Evolutionary conservation across 1,140 invertebrate genomes (phyloP).

Genomic region (Drosophila mojavensis): DNA sequence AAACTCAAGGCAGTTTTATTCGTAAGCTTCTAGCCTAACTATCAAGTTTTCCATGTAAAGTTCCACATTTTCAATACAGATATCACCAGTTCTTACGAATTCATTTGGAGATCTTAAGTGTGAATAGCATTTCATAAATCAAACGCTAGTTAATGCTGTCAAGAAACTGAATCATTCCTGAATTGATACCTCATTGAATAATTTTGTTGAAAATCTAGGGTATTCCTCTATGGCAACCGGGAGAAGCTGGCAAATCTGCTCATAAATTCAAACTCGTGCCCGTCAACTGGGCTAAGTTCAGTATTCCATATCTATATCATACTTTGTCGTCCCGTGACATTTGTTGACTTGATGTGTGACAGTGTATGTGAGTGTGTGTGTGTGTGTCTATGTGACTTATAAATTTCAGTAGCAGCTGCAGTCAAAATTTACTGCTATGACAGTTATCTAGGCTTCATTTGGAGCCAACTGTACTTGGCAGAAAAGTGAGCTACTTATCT

Average conservation of each 20-base stretch:
- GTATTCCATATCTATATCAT: slow-evolving; percentile 53
- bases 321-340: slow-evolving; percentile 52
- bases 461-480: not conserved
- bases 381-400: slow-evolving; percentile 26
- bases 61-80: no score
- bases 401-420: slow-evolving; percentile 59
- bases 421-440: slow-evolving; percentile 48
- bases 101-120: not conserved
- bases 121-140: not conserved
- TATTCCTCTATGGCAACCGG: not conserved
- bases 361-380: not conserved
- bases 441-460: slow-evolving; percentile 42
- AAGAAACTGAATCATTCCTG: not conserved
- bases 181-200: not conserved
- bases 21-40: no score
- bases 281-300: slow-evolving; percentile 38
- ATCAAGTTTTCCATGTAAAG: no score
- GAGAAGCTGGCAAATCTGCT: slow-evolving; percentile 31
- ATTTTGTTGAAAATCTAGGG: not conserved
- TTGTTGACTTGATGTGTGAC: slow-evolving; percentile 45
- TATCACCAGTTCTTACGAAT: no score
- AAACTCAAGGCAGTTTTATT: no score
- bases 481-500: slow-evolving; percentile 13
- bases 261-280: slow-evolving; percentile 70
- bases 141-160: not conserved